Conservation (phyloP, 2,888 invertebrate species). For the Mongoloraphidia duomilia region DNA sequence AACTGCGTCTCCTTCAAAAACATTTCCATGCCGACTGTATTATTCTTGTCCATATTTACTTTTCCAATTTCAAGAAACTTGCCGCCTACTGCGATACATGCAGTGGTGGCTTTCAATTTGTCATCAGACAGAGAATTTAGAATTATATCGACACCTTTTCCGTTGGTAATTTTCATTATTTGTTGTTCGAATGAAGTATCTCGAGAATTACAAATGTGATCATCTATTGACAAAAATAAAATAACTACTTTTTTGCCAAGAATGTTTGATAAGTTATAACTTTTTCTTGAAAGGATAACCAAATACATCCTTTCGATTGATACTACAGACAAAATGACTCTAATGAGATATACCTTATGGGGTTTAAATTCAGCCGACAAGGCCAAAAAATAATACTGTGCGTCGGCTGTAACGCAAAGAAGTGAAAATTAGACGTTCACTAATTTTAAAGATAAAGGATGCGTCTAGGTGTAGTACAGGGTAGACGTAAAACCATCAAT, state of each 20-base stretch:
- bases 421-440: too few species aligned
- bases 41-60: slow-evolving; percentile 60
- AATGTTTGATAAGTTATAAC: too few species aligned
- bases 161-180: slow-evolving; percentile 64
- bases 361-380: too few species aligned
- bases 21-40: slow-evolving; percentile 43
- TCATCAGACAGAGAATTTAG: slow-evolving; percentile 87
- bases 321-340: background rate
- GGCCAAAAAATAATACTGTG: too few species aligned
- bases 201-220: slow-evolving; percentile 75
- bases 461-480: too few species aligned
- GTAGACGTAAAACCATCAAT: too few species aligned
- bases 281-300: too few species aligned
- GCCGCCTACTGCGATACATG: slow-evolving; percentile 44
- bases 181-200: slow-evolving; percentile 77
- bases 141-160: slow-evolving; percentile 80
- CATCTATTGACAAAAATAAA: slow-evolving; percentile 24
- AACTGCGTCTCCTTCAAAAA: slow-evolving; percentile 61
- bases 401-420: too few species aligned
- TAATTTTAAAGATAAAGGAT: too few species aligned
- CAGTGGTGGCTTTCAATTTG: slow-evolving; percentile 58
- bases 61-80: slow-evolving; percentile 79
- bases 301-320: too few species aligned
- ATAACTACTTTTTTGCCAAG: too few species aligned
- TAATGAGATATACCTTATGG: background rate